Base-by-base conservation (phyloP, 1,140 invertebrate species). In the Pseudobourletiella spinata region DNA sequence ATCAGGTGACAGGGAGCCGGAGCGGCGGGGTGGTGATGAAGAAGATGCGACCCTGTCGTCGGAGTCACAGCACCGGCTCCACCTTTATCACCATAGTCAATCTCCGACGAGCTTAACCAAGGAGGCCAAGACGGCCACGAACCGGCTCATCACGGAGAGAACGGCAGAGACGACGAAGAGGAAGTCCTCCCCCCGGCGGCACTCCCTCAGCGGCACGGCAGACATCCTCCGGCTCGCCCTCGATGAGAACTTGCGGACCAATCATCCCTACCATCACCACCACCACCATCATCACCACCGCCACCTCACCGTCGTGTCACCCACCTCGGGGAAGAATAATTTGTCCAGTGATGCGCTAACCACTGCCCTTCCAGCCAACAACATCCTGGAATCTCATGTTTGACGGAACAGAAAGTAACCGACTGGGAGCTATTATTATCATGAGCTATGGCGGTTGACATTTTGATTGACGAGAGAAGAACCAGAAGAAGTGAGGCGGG, bases 351-450 rank as follows among this genome's bases (percentile, higher is more conserved):
- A 66, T 24, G 30, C 59, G 16, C 30, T 66, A 16, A 51, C 64
- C 14, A 59, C 59, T 44, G 57, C 57, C 28, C 48, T 63, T 18
- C 48, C 65, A 25, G 48, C 60, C 42, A 61, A 30, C 29, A 65
- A 66, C 29, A 66, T 66, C 25, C 55, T 66, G 15, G 65, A 66
- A 63, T 66, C 65, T 66, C 65, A 63, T 52, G 65, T 66, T 22
- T 65, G 46, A 63, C n/a, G n/a, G n/a, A n/a, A n/a, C n/a, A n/a
- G n/a, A n/a, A n/a, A n/a, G n/a, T n/a, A n/a, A n/a, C n/a, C n/a
- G n/a, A n/a, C n/a, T n/a, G n/a, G n/a, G n/a, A n/a, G n/a, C n/a
- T n/a, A n/a, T n/a, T n/a, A n/a, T n/a, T n/a, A n/a, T n/a, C n/a
- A n/a, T n/a, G n/a, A n/a, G n/a, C n/a, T n/a, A n/a, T n/a, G n/a